Percentiles rank a stretch among this genome's conserved stretches.
Evolutionary conservation across 2,888 invertebrate species (phyloP).

Genomic region (Acleris holmiana): DNA sequence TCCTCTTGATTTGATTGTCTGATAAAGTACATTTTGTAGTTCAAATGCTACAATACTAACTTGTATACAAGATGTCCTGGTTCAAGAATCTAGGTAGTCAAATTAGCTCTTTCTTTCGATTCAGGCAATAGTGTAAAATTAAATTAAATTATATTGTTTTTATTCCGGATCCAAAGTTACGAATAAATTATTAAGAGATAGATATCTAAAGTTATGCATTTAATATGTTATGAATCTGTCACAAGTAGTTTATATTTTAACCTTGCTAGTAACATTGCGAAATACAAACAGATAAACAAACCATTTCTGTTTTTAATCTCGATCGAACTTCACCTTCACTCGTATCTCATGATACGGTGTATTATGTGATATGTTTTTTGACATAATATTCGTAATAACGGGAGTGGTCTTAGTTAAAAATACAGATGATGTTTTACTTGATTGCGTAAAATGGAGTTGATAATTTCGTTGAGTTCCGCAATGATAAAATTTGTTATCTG

Average conservation of each 20-base stretch:
- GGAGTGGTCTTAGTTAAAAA: slow-evolving; percentile 14
- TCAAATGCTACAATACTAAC: no score
- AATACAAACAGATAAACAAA: slow-evolving; percentile 29
- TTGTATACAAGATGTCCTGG: no score
- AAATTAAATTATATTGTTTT: no score
- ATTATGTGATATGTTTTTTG: slow-evolving; percentile 39
- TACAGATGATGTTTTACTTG: not conserved
- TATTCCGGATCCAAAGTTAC: no score
- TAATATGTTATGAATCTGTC: not conserved
- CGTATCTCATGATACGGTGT: slow-evolving; percentile 41
- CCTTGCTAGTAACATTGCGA: slow-evolving; percentile 28
- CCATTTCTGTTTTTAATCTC: slow-evolving; percentile 38
- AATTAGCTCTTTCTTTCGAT: no score
- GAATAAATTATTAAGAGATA: no score
- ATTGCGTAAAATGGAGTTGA: slow-evolving; percentile 1
- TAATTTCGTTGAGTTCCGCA: not conserved
- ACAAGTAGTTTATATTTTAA: slow-evolving; percentile 16
- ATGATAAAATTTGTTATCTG: not conserved
- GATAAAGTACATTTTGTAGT: no score
- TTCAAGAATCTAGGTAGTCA: no score
- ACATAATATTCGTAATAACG: slow-evolving; percentile 43
- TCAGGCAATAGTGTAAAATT: no score
- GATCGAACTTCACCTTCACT: slow-evolving; percentile 64
- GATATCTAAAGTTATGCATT: no score
- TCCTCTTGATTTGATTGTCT: no score